phyloP scores from a whole-genome alignment of 2,797 vertebrate species.

The Notolabrus celidotus region DNA sequence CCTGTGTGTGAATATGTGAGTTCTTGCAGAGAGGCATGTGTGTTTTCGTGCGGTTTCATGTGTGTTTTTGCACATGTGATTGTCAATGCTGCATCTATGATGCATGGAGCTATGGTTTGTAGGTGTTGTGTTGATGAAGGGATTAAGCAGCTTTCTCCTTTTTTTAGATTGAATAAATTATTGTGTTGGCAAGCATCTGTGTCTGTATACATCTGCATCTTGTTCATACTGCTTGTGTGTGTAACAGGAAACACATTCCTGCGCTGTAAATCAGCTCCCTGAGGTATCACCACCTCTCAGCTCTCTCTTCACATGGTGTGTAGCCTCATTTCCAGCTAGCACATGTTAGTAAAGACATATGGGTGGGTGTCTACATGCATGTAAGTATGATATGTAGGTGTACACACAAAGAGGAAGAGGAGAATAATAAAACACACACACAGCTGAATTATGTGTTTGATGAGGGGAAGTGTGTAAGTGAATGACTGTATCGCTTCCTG shows the following conservation, averaged over 20 bases:
- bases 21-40: neutral
- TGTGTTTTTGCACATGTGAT: conserved; percentile 17
- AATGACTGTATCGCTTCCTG: conserved; percentile 60
- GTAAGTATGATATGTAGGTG: conserved; percentile 16
- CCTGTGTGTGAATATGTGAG: conserved; percentile 3
- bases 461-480: conserved; percentile 52
- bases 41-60: conserved; percentile 5
- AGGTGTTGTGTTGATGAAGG: conserved; percentile 43
- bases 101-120: conserved; percentile 8
- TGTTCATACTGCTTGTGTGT: conserved; percentile 16
- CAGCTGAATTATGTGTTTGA: conserved; percentile 50
- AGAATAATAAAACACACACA: neutral
- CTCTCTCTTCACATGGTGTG: conserved; percentile 42
- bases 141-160: conserved; percentile 46
- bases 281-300: conserved; percentile 48
- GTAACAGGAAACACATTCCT: conserved; percentile 22
- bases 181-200: conserved; percentile 51
- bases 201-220: conserved; percentile 27
- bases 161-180: conserved; percentile 69
- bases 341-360: conserved; percentile 8
- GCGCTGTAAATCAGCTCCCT: conserved; percentile 60
- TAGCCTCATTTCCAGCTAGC: conserved; percentile 52
- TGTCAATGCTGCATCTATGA: neutral
- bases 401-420: neutral
- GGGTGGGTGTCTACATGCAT: conserved; percentile 25